Base-by-base conservation (phyloP, 2,888 invertebrate genomes). In the Ophion ellenae region DNA sequence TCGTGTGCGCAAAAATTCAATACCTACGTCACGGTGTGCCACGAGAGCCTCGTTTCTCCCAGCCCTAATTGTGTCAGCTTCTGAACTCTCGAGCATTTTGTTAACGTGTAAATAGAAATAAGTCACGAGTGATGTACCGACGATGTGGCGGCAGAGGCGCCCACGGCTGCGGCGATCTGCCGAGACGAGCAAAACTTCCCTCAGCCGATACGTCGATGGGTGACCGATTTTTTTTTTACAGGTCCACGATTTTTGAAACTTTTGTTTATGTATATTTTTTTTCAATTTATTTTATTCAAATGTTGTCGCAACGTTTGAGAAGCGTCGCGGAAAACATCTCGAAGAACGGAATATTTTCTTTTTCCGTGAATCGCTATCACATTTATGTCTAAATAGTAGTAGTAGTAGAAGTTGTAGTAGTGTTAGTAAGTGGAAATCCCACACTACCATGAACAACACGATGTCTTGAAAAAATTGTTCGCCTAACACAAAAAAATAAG, bases 1-100 rank as follows among this genome's bases (percentile, higher is more conserved):
- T 20, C 28, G 40, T 20, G 36, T 36, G 14, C 57, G 24, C 47
- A 28, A 40, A 75, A 64, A 47, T 75, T 64, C 47, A 64, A 75
- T 75, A 32, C 47, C 47, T 64, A 47, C 47, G 64, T 64, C 45
- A 32, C n/a, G 64, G 28, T 28, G 45, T 14, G 36, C 24, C 47
- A 75, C 10, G 47, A 28, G 64, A 53, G 64, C 28, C 59, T 20
- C 20, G 20, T 20, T 61, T 61, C 40, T 40, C 17, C 63, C 59
- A 73, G 53, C 36, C 9, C 28, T 28, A 24, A 63, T 63, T 63
- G 10, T 28, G 36, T 40, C 59, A 57, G 47, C 17, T 53, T 70
- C 57, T 9, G 40, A 32, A 45, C 24, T 63, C 11, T 64, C 28
- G 24, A 28, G 76, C 7, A 66, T 36, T 64, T 53, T 14, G n/a